phyloP scores from a whole-genome alignment of 2,888 invertebrate genomes.

The Leptinotarsa haldemani region DNA sequence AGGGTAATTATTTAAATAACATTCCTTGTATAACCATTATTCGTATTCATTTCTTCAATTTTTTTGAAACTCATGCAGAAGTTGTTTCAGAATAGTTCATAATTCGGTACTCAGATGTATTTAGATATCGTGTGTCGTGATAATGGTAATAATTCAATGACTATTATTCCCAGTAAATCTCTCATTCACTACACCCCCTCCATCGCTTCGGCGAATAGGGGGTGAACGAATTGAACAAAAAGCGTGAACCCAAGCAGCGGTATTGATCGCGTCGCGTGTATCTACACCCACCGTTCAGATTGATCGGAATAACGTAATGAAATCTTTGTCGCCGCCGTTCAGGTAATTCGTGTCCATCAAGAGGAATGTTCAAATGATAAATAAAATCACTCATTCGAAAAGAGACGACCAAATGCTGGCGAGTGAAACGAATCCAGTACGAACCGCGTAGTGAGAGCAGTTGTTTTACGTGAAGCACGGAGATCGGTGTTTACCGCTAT shows the following conservation, averaged over 20 bases:
- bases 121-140: neutral
- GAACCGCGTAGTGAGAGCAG: slow-evolving; percentile 16
- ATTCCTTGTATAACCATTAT: no score
- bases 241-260: neutral
- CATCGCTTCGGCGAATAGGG: neutral
- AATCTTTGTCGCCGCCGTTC: slow-evolving; percentile 32
- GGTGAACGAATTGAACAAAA: slow-evolving; percentile 9
- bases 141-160: neutral
- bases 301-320: slow-evolving; percentile 28
- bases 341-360: slow-evolving; percentile 26
- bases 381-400: slow-evolving; percentile 19
- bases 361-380: slow-evolving; percentile 34
- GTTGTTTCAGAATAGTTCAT: no score
- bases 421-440: slow-evolving; percentile 15
- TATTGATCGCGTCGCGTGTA: slow-evolving; percentile 15
- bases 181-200: neutral
- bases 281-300: slow-evolving; percentile 1
- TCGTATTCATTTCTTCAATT: no score
- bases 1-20: no score
- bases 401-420: slow-evolving; percentile 17
- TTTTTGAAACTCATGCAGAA: no score
- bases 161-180: neutral
- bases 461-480: slow-evolving; percentile 7
- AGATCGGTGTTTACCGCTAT: slow-evolving; percentile 11
- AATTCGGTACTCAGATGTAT: no score